Base-by-base conservation (phyloP, 1,140 invertebrate species). In the Hyphantria cunea region DNA sequence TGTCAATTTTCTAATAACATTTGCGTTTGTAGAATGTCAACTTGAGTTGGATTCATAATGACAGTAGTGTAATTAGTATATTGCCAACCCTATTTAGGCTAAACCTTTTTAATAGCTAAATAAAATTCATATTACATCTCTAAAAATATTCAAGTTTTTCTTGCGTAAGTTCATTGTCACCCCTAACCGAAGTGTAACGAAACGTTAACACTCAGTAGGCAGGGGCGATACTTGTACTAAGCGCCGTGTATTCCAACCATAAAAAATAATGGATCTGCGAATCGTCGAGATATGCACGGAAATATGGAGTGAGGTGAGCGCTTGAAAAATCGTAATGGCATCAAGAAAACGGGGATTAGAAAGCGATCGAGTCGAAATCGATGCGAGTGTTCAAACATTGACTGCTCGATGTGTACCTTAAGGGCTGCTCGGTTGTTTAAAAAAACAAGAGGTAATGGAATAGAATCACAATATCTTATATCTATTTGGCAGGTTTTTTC, bases 201-300 rank as follows among this genome's bases (percentile, higher is more conserved):
- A 61, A 72, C 76, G 74, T 74, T 76, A 79, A 73, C 75, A 74
- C 67, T 66, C 70, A 64, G 70, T 74, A 81, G 76, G 72, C 67
- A 74, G 70, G 78, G 77, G 78, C 68, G 79, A 64, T 64, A 74
- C 74, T 70, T 78, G 64, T 70, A 78, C 76, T 86, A 84, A 86
- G 78, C 82, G 76, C 68, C 82, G 78, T 90, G 83, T 90, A 85
- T 84, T 89, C 82, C 71, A 74, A 72, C 83, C 76, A 89, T 90
- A 90, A 90, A 90, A 90, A 90, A 90, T 90, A 90, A 90, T 90
- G 87, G 84, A 87, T 89, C 84, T 90, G 75, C 80, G 80, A 90
- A 90, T 90, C 84, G 86, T 82, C 79, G 87, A 76, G 87, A 90
- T 90, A 90, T 86, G 86, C 84, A 78, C 79, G 76, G 81, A 89